Base-by-base conservation (phyloP, 2,113 vertebrate species). In the Halichoerus grypus region DNA sequence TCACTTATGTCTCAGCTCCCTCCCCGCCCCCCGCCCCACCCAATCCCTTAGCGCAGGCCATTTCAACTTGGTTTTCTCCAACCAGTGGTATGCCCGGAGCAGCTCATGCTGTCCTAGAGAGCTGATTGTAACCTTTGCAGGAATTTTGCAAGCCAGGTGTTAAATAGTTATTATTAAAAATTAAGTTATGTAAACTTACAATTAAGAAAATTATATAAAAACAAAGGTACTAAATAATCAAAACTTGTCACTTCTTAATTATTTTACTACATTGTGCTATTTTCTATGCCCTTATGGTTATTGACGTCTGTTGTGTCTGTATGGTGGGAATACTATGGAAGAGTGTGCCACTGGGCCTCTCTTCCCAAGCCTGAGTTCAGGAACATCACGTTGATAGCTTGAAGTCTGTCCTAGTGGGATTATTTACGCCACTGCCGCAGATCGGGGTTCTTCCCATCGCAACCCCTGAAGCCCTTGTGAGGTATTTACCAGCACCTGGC, bases 111-210 rank as follows among this genome's bases (percentile, higher is more conserved):
- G 39, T 76, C 69, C 46, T 15, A 83, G 49, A 63, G 42, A 84
- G n/a, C 26, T 91, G 55, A 69, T 10, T 19, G 5, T 55, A 93
- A 87, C 59, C 67, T 91, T 80, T 83, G 33, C 18, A 76, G 82
- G 49, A 91, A 91, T 80, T 88, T 81, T 76, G 24, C 42, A 84
- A 46, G 14, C 24, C 5, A 28, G 39, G 6, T 74, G 26, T 88
- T 88, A 81, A 61, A 94, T 14, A 69, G 42, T 39, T 92, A 63
- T 57, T 83, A 88, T 81, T 89, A 85, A 89, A 88, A 63, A 69
- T 46, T 80, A 72, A 89, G 59, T 22, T 31, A 69, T 15, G 4
- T 51, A 57, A 51, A 79, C 42, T 72, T 80, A 74, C 13, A 63
- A 49, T 67, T 26, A 91, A 91, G 46, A 76, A 84, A 94, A 86